Evolutionary conservation across 2,113 vertebrate genomes (phyloP).

Genomic region (Eurystomus gularis): DNA sequence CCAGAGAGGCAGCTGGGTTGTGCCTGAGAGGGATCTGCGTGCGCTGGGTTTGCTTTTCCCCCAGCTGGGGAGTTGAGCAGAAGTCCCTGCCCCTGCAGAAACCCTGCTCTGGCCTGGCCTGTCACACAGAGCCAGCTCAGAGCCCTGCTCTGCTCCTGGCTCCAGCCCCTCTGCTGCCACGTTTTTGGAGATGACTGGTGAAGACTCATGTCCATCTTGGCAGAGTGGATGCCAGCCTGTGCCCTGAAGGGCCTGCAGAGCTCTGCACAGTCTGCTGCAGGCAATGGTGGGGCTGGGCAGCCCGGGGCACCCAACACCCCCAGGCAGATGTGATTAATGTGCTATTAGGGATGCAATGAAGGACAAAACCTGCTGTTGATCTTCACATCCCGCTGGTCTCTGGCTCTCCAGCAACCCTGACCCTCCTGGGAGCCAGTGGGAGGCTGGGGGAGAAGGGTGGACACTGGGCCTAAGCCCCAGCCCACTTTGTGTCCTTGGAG

Average conservation of each 20-base stretch:
- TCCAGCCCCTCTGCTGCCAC: neutral
- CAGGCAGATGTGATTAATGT: neutral
- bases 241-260: neutral
- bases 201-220: neutral
- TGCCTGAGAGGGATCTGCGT: neutral
- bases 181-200: neutral
- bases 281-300: accelerated
- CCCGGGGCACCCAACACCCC: neutral
- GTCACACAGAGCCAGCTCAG: neutral
- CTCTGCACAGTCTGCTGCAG: neutral
- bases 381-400: neutral
- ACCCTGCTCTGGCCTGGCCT: neutral
- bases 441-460: neutral
- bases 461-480: neutral
- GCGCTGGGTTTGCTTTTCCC: neutral
- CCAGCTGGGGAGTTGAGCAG: accelerated
- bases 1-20: neutral
- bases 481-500: neutral
- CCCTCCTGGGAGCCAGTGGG: neutral
- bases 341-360: neutral
- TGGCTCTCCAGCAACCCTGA: neutral
- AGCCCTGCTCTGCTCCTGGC: neutral
- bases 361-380: neutral
- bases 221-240: neutral
- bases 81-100: neutral